Percentiles rank a stretch among this genome's conserved stretches.
These are phyloP conservation scores for Heliocidaris tuberculata DNA, from an alignment of 35 echinoderm and acorn worm genomes.

Conservation along the genomic window DNA sequence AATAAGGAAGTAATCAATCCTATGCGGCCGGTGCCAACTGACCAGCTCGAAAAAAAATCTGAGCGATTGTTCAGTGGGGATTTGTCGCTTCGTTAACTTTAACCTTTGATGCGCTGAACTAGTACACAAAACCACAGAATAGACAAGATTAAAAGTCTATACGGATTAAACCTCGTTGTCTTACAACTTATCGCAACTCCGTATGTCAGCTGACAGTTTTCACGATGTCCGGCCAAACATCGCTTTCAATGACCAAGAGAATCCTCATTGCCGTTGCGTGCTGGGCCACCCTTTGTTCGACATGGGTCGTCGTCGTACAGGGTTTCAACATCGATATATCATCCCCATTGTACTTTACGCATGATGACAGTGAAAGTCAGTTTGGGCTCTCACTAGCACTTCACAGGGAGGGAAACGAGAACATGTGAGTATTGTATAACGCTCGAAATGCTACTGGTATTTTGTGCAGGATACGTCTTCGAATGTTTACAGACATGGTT, in stretches of 20 bases:
- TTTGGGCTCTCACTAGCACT: background rate
- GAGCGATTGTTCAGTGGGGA: background rate
- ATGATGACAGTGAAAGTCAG: background rate
- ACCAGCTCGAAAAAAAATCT: background rate
- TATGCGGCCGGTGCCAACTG: too few species aligned
- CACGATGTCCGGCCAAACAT: background rate
- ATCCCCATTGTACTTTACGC: background rate
- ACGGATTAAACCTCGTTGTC: background rate
- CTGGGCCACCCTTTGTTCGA: background rate
- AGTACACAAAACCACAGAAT: too few species aligned
- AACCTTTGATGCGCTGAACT: too few species aligned
- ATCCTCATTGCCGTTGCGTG: background rate
- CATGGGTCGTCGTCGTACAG: background rate
- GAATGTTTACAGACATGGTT: too few species aligned
- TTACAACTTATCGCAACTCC: background rate
- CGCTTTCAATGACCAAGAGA: background rate
- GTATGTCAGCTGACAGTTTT: background rate
- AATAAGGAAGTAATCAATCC: background rate
- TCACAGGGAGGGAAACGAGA: background rate
- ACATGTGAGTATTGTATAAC: background rate
- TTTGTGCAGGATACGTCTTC: too few species aligned
- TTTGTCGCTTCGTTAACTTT: background rate
- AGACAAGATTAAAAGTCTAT: too few species aligned
- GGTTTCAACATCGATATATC: conserved; percentile 16
- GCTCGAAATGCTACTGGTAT: too few species aligned